Percentiles rank a stretch among this genome's conserved stretches.
These are phyloP conservation scores for Dexiosoma caninum DNA, from an alignment of 2,888 invertebrate species.

Conservation along the genomic window DNA sequence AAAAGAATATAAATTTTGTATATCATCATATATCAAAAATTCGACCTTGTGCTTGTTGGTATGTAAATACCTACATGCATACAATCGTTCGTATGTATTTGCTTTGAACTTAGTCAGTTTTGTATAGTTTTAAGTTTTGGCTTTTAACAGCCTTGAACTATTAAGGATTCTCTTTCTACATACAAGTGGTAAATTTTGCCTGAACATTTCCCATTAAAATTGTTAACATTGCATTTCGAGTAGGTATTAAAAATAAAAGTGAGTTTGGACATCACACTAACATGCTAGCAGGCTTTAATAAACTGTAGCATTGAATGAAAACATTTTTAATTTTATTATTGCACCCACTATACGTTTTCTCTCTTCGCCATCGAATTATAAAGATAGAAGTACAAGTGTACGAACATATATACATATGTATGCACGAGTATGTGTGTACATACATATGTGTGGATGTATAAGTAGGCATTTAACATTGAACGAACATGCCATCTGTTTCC, in stretches of 20 bases:
- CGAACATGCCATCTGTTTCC: constrained; percentile 62
- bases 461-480: constrained; percentile 52
- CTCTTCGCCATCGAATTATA: neutral
- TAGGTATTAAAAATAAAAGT: neutral
- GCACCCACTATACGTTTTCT: neutral
- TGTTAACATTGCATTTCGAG: neutral
- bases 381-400: neutral
- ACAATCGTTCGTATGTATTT: neutral
- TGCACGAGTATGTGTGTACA: neutral
- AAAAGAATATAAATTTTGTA: too few species aligned
- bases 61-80: neutral
- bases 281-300: neutral
- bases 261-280: neutral
- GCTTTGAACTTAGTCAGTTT: constrained; percentile 38
- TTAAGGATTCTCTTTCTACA: neutral
- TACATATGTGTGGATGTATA: neutral
- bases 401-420: neutral
- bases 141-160: constrained; percentile 44
- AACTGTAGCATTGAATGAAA: neutral
- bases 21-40: too few species aligned
- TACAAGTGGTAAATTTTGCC: neutral
- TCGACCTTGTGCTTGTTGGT: neutral
- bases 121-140: neutral
- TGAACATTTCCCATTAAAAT: neutral
- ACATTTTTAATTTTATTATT: neutral